Evolutionary conservation across 2,888 invertebrate genomes (phyloP).

Genomic region (Pegoplata infirma): DNA sequence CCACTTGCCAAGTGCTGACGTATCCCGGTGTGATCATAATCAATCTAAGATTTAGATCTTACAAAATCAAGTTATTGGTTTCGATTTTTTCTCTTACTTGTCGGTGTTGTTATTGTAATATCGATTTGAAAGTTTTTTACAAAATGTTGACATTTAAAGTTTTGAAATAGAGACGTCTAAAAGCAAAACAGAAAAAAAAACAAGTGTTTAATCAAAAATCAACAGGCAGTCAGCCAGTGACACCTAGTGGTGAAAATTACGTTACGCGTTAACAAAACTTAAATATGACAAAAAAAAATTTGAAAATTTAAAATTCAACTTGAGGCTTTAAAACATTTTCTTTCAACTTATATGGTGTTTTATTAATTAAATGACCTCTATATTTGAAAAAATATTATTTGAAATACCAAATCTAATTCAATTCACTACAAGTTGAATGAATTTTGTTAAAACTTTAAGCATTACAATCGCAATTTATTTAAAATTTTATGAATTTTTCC

Average conservation of each 20-base stretch:
- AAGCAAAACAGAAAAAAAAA: slow-evolving; percentile 5
- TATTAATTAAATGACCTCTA: slow-evolving; percentile 10
- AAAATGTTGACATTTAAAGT: slow-evolving; percentile 49
- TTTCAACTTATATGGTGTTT: neutral
- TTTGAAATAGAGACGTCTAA: no score
- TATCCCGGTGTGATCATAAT: slow-evolving; percentile 63
- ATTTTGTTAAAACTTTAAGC: neutral
- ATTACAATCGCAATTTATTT: slow-evolving; percentile 25
- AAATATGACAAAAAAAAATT: neutral
- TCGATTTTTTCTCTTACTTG: slow-evolving; percentile 3
- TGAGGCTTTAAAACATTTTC: neutral
- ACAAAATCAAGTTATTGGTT: slow-evolving; percentile 8
- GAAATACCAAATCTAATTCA: neutral
- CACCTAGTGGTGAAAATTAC: slow-evolving; percentile 18
- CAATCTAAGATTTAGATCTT: slow-evolving; percentile 59
- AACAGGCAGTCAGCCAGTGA: slow-evolving; percentile 10
- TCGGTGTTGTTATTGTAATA: no score
- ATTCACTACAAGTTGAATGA: neutral
- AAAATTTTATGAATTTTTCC: slow-evolving; percentile 27
- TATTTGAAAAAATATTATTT: neutral
- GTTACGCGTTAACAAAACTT: neutral
- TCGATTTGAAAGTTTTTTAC: slow-evolving; percentile 24
- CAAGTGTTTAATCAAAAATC: neutral
- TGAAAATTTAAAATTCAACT: neutral
- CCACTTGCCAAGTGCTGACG: slow-evolving; percentile 70